Conservation (phyloP, 2,888 invertebrate species). For the Mamestra brassicae region DNA sequence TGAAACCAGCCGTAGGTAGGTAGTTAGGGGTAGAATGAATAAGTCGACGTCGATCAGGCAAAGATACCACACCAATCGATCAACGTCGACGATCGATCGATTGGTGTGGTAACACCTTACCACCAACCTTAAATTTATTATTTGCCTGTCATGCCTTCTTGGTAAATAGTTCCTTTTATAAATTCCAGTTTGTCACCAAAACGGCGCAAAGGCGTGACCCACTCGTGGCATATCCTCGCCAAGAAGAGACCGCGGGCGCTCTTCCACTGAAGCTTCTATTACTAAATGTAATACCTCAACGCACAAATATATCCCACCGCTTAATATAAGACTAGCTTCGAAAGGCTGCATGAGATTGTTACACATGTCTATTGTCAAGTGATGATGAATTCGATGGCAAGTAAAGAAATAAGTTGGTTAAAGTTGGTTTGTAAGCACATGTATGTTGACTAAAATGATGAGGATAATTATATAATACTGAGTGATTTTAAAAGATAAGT, state of each 20-base stretch:
- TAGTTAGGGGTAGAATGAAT: too few species aligned
- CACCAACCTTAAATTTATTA: too few species aligned
- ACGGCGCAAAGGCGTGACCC: conserved; percentile 83
- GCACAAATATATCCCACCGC: conserved; percentile 83
- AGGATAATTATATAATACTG: neutral
- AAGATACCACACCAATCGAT: too few species aligned
- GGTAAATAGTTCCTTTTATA: neutral
- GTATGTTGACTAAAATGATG: neutral
- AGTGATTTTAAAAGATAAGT: neutral
- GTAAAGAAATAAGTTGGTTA: neutral
- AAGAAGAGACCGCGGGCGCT: conserved; percentile 87
- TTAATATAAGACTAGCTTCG: conserved; percentile 76
- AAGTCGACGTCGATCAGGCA: too few species aligned
- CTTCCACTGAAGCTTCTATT: conserved; percentile 76
- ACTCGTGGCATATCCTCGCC: conserved; percentile 86
- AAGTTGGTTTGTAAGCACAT: neutral
- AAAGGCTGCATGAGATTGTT: conserved; percentile 32
- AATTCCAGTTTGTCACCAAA: conserved; percentile 85
- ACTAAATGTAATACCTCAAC: conserved; percentile 59
- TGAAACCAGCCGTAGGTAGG: too few species aligned
- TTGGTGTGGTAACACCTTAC: too few species aligned
- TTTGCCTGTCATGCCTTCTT: neutral
- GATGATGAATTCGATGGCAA: neutral
- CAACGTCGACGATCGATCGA: too few species aligned
- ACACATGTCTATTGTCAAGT: neutral